phyloP scores from a whole-genome alignment of 1,140 invertebrate genomes.

The Orius insidiosus region DNA sequence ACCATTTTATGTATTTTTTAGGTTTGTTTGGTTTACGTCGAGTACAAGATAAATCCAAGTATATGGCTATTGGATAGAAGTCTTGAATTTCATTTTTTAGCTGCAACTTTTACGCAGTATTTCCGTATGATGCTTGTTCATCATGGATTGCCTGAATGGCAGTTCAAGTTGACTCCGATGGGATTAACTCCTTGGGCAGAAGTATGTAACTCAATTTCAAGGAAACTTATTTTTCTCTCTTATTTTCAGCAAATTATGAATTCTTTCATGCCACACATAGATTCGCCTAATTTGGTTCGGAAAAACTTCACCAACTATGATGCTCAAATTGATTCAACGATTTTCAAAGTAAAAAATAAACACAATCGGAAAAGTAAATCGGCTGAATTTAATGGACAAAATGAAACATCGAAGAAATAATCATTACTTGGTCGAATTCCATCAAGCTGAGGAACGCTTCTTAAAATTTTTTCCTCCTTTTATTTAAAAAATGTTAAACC shows the following conservation, averaged over 20 bases:
- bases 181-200: constrained; percentile 69
- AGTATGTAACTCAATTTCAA: too few relatives aligned
- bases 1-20: constrained; percentile 3
- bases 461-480: too few relatives aligned
- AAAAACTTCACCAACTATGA: constrained; percentile 7
- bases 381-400: too few relatives aligned
- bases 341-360: constrained; percentile 17
- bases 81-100: constrained; percentile 57
- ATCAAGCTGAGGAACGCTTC: too few relatives aligned
- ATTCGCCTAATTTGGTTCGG: constrained; percentile 9
- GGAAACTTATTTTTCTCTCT: neutral
- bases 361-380: constrained; percentile 11
- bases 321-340: constrained; percentile 15
- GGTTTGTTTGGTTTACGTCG: constrained; percentile 27
- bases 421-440: too few relatives aligned
- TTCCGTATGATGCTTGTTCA: constrained; percentile 75
- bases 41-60: constrained; percentile 13
- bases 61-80: constrained; percentile 47
- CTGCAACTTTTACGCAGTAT: constrained; percentile 70
- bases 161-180: constrained; percentile 56
- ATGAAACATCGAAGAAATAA: too few relatives aligned
- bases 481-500: too few relatives aligned
- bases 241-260: constrained; percentile 19
- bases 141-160: constrained; percentile 79
- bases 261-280: constrained; percentile 16